Evolutionary conservation across 2,888 invertebrate genomes (phyloP).

Genomic region (Synanthedon tipuliformis): DNA sequence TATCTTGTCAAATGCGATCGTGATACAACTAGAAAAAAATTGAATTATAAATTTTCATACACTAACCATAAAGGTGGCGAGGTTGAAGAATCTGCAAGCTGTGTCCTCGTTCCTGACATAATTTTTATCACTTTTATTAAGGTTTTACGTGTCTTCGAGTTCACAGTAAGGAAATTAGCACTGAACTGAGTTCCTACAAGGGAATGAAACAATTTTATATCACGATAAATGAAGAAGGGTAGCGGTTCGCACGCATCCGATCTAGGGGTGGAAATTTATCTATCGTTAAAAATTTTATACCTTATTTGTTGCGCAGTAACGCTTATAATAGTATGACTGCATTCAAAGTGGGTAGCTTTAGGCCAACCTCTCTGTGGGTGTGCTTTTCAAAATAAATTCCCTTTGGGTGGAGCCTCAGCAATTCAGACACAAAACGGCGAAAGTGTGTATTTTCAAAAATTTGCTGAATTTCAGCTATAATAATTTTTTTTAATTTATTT

Average conservation of each 20-base stretch:
- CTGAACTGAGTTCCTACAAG: constrained; percentile 24
- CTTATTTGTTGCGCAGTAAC: constrained; percentile 8
- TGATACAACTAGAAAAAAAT: background rate
- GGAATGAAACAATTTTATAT: constrained; percentile 43
- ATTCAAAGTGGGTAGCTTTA: constrained; percentile 1
- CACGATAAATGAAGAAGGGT: constrained; percentile 22
- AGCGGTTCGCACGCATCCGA: background rate
- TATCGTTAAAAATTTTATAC: background rate
- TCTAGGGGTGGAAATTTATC: background rate
- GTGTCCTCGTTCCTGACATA: constrained; percentile 64
- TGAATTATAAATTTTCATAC: constrained; percentile 4
- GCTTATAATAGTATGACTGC: constrained; percentile 15
- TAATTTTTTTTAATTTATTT: too few relatives aligned
- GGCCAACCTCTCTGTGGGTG: constrained; percentile 34
- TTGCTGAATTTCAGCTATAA: too few relatives aligned
- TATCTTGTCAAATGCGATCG: too few relatives aligned
- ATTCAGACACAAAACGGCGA: constrained; percentile 10
- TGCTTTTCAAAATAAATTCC: constrained; percentile 23
- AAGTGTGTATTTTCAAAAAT: constrained; percentile 3
- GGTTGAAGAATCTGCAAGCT: constrained; percentile 76
- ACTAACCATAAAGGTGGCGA: constrained; percentile 76
- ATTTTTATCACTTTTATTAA: constrained; percentile 10
- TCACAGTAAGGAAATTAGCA: constrained; percentile 9
- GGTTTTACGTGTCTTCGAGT: background rate
- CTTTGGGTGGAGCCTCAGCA: constrained; percentile 31